These are phyloP conservation scores for Deilephila porcellus DNA, from an alignment of 2,888 invertebrate species.

Conservation along the genomic window DNA sequence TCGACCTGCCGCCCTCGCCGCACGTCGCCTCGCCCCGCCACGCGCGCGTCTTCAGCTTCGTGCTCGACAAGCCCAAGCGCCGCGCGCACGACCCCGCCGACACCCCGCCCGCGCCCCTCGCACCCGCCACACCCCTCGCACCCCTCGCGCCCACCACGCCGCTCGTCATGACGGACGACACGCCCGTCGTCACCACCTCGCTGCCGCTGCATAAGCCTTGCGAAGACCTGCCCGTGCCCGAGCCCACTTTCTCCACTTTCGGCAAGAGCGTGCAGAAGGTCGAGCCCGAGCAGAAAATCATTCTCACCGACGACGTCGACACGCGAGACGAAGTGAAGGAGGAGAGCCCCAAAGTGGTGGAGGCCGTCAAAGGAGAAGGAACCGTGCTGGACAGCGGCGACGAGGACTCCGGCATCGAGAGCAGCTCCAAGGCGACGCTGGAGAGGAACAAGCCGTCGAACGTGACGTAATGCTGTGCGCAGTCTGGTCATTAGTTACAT, in stretches of 20 bases:
- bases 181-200: slow-evolving; percentile 65
- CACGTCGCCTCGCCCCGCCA: slow-evolving; percentile 73
- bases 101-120: slow-evolving; percentile 54
- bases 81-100: slow-evolving; percentile 54
- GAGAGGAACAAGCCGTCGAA: slow-evolving; percentile 76
- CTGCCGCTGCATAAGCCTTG: slow-evolving; percentile 60
- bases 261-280: slow-evolving; percentile 75
- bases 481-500: slow-evolving; percentile 37
- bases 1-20: slow-evolving; percentile 87
- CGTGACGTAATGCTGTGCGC: slow-evolving; percentile 57
- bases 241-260: slow-evolving; percentile 86
- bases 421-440: slow-evolving; percentile 84
- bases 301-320: slow-evolving; percentile 58
- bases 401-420: slow-evolving; percentile 87
- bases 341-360: slow-evolving; percentile 61
- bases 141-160: slow-evolving; percentile 53
- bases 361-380: slow-evolving; percentile 82
- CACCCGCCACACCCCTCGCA: slow-evolving; percentile 56
- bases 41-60: slow-evolving; percentile 75
- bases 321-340: slow-evolving; percentile 51
- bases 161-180: slow-evolving; percentile 77
- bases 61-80: slow-evolving; percentile 71
- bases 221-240: slow-evolving; percentile 60
- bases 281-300: slow-evolving; percentile 65
- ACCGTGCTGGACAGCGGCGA: slow-evolving; percentile 87